Base-by-base conservation (phyloP, 2,113 vertebrate genomes). In the Balaenoptera acutorostrata region DNA sequence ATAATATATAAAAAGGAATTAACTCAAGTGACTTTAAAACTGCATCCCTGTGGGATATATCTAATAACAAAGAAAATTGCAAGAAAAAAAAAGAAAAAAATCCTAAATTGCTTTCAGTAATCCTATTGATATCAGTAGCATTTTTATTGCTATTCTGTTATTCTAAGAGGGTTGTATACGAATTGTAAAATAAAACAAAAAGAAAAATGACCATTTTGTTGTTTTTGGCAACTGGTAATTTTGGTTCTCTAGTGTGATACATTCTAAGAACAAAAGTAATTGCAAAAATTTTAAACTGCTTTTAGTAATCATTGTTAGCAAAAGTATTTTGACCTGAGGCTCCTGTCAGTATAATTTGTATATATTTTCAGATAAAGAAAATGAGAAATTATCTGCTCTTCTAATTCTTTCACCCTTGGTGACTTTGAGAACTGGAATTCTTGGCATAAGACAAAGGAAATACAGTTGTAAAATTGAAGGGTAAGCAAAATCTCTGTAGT, bases 1-100 rank as follows among this genome's bases (percentile, higher is more conserved):
- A 89, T 81, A 66, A 85, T 74, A 95, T 39, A 85, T 57, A 90
- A 59, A 93, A 95, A 68, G 52, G 33, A 90, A 88, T 94, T 86
- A 95, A 93, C 80, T 91, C 39, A 95, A 66, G 49, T 49, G 36
- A 64, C 41, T 69, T 81, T 92, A 93, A 95, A 93, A 75, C 31
- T 75, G 13, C 39, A 88, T 81, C 49, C 21, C 57, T 84, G 77
- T 59, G 71, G 41, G 64, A 75, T 68, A n/a, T 57, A 85, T 31
- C 21, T 95, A 94, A 80, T 89, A 57, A 80, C 31, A 80, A 81
- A 89, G 63, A 63, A 93, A 64, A 86, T 0, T 44, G 52, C 11
- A 57, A 66, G n/a, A n/a, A 44, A 52, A 44, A 36, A 71, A 57
- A 59, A 44, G 39, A 44, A 36, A 71, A 25, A 78, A 63, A 39